These are phyloP conservation scores for Tanypteryx hageni DNA, from an alignment of 2,888 invertebrate genomes.

Conservation along the genomic window DNA sequence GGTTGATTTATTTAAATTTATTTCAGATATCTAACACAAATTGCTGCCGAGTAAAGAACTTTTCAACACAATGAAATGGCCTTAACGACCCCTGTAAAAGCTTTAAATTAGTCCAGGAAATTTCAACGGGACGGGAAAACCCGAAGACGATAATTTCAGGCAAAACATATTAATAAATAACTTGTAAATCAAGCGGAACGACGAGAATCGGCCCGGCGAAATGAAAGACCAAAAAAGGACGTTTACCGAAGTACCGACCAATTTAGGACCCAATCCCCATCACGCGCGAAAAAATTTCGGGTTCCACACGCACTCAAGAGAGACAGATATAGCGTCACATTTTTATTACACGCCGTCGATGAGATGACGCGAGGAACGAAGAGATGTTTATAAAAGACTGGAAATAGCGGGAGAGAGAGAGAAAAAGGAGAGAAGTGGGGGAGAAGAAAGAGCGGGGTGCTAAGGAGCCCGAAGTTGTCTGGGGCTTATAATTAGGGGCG, in stretches of 20 bases:
- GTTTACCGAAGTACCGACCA: too few species aligned
- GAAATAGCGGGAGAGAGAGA: background rate
- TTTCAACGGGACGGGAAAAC: background rate
- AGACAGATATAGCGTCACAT: background rate
- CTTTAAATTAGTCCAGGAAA: too few species aligned
- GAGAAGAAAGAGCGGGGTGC: background rate
- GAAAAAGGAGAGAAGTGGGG: background rate
- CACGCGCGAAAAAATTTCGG: background rate
- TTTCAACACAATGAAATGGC: too few species aligned
- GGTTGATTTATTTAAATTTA: too few species aligned
- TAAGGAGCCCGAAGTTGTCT: constrained; percentile 36
- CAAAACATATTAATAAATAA: constrained; percentile 7
- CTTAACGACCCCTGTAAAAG: too few species aligned
- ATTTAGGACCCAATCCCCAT: background rate
- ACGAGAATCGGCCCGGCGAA: background rate
- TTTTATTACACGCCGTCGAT: background rate
- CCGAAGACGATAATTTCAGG: background rate
- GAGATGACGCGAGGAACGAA: background rate
- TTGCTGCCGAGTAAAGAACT: too few species aligned
- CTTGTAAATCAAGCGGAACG: background rate
- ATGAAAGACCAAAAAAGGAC: too few species aligned
- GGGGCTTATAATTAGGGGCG: constrained; percentile 61
- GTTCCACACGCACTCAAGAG: background rate
- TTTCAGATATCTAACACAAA: too few species aligned
- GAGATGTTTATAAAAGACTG: background rate